Evolutionary conservation across 2,113 vertebrate species (phyloP).

Genomic region (Petrocephalus microphthalmus): DNA sequence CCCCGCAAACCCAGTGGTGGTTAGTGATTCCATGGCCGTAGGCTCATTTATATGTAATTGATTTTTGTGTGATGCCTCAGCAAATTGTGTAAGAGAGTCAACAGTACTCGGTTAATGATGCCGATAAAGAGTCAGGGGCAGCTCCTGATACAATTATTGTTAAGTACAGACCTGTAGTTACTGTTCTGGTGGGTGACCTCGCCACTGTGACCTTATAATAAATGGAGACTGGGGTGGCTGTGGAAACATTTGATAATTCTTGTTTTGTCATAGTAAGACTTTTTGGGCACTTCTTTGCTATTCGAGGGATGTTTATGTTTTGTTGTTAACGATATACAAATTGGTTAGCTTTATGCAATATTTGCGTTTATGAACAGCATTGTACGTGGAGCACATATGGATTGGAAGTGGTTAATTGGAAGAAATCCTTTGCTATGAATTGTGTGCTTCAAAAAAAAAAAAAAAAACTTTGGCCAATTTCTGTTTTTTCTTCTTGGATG

Average conservation of each 20-base stretch:
- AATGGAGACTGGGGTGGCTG: background rate
- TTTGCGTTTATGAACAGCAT: background rate
- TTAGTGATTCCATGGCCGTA: background rate
- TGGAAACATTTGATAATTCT: background rate
- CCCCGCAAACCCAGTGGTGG: background rate
- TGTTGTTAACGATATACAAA: background rate
- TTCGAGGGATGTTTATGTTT: background rate
- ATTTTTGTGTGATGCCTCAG: constrained; percentile 3
- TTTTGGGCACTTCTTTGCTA: background rate
- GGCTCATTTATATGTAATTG: background rate
- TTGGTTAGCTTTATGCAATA: background rate
- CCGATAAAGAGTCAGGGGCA: background rate
- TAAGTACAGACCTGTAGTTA: background rate
- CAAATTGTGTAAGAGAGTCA: background rate
- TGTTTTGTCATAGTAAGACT: background rate
- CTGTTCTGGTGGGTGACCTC: background rate
- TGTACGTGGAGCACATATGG: background rate
- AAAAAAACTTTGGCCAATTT: background rate
- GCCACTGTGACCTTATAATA: background rate
- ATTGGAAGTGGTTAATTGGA: background rate
- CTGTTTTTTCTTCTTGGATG: background rate
- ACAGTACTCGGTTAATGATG: background rate
- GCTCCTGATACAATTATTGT: background rate
- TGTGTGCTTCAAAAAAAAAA: background rate
- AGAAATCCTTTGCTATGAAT: background rate